phyloP scores from a whole-genome alignment of 2,888 invertebrate genomes.

The Drosophila pullipes region DNA sequence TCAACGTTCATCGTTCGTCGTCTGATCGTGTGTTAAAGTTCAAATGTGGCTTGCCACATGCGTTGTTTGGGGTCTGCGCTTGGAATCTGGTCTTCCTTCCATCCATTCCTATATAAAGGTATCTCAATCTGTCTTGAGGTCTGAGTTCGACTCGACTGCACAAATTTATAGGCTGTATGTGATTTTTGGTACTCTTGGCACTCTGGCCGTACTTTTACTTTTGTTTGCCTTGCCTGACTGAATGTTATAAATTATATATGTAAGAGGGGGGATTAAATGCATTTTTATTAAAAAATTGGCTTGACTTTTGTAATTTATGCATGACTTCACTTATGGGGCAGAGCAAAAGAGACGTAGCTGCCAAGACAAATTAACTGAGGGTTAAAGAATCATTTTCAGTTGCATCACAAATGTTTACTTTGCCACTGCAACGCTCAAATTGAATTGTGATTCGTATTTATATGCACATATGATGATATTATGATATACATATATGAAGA shows the following conservation, averaged over 20 bases:
- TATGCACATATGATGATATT: neutral
- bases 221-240: conserved; percentile 41
- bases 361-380: conserved; percentile 31
- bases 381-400: conserved; percentile 29
- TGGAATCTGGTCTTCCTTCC: conserved; percentile 23
- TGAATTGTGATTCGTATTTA: neutral
- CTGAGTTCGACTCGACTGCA: conserved; percentile 37
- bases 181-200: conserved; percentile 17
- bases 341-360: conserved; percentile 11
- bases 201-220: conserved; percentile 57
- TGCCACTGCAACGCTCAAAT: neutral
- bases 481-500: neutral
- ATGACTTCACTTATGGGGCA: conserved; percentile 21
- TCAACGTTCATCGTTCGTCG: conserved; percentile 30
- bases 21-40: conserved; percentile 73
- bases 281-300: conserved; percentile 67
- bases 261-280: conserved; percentile 53
- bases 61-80: conserved; percentile 34
- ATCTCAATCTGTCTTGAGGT: conserved; percentile 73
- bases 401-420: conserved; percentile 5
- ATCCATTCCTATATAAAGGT: conserved; percentile 61
- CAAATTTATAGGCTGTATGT: conserved; percentile 56
- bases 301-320: conserved; percentile 64
- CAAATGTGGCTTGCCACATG: conserved; percentile 75
- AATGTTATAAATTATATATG: conserved; percentile 55